A percentile compares a stretch with the other conserved stretches of the same genome.
Conservation (phyloP, 2,888 invertebrate genomes). For the Cryptocheilus praepositus region DNA sequence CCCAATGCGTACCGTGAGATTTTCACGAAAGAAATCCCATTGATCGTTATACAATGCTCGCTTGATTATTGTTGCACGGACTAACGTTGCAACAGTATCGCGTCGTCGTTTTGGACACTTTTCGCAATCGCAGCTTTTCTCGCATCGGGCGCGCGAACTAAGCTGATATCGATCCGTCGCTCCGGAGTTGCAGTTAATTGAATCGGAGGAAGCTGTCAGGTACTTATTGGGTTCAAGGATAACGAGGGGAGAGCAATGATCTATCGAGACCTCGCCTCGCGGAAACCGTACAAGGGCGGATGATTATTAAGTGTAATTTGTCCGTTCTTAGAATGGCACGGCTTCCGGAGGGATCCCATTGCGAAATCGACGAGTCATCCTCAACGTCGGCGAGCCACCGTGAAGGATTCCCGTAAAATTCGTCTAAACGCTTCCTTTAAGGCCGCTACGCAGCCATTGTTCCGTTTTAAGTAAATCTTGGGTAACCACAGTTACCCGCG, state of each 20-base stretch:
- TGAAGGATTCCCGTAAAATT: constrained; percentile 23
- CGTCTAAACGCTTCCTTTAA: background rate
- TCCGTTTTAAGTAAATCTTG: too few species aligned
- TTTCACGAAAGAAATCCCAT: constrained; percentile 39
- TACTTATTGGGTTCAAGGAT: too few species aligned
- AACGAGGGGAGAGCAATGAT: background rate
- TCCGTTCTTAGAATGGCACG: constrained; percentile 5
- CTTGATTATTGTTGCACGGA: constrained; percentile 36
- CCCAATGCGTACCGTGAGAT: constrained; percentile 47
- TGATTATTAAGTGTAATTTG: constrained; percentile 26
- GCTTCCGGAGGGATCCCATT: constrained; percentile 20
- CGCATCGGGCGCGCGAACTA: too few species aligned
- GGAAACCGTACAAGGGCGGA: background rate
- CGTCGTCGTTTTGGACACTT: too few species aligned
- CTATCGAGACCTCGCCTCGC: background rate
- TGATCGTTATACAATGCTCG: constrained; percentile 42
- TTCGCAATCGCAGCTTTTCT: too few species aligned
- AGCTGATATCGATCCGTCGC: too few species aligned
- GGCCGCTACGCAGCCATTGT: too few species aligned
- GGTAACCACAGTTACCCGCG: too few species aligned
- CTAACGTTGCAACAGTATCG: constrained; percentile 23
- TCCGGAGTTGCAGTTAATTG: too few species aligned
- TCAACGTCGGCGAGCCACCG: constrained; percentile 3
- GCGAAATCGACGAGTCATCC: constrained; percentile 17
- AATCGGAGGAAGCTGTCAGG: too few species aligned